A percentile compares a stretch with the other conserved stretches of the same genome.
Evolutionary conservation across 23 tunicate species (phyloP).

Genomic region (Halocynthia aurantium): DNA sequence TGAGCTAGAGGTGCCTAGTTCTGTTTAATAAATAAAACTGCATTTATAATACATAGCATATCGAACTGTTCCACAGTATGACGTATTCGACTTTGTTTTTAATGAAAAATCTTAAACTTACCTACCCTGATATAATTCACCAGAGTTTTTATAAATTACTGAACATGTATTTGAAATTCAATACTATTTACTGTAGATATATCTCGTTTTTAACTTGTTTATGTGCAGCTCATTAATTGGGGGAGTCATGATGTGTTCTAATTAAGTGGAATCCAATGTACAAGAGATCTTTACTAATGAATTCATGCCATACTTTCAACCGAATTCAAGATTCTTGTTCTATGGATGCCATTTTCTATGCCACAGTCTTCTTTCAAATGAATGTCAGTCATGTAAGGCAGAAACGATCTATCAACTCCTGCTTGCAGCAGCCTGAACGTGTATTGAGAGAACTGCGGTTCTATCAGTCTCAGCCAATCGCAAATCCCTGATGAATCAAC

Average conservation of each 20-base stretch:
- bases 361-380: constrained; percentile 16
- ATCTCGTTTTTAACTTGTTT: no score
- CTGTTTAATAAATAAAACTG: no score
- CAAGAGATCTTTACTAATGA: background rate
- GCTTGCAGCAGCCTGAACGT: constrained; percentile 17
- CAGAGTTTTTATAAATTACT: no score
- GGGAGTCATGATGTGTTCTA: background rate
- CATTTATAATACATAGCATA: no score
- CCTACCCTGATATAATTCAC: no score
- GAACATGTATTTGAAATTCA: no score
- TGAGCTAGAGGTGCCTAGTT: no score
- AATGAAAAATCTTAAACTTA: no score
- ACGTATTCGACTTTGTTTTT: no score
- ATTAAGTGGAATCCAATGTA: background rate
- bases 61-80: no score
- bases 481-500: constrained; percentile 15
- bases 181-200: no score
- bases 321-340: constrained; percentile 11
- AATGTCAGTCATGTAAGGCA: constrained; percentile 13
- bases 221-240: background rate
- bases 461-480: constrained; percentile 21
- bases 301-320: constrained; percentile 1
- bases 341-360: constrained; percentile 17
- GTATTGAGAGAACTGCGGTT: constrained; percentile 21
- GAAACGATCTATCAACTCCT: constrained; percentile 14